Evolutionary conservation across 2,888 invertebrate species (phyloP).

Genomic region (Lottia scabra): DNA sequence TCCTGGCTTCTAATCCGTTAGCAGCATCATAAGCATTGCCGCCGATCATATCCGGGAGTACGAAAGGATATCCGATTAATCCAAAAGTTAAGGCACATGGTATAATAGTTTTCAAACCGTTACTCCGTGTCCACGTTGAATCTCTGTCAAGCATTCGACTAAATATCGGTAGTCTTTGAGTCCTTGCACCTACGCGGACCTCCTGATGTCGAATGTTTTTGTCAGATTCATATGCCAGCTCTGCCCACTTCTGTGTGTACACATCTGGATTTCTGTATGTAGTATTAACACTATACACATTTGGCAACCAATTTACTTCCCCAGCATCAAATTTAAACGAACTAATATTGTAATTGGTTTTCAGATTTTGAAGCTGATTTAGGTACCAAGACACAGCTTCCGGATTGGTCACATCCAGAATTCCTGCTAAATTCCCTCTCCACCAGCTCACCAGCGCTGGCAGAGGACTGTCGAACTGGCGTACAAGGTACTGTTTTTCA

Average conservation of each 20-base stretch:
- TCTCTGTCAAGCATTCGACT: conserved; percentile 82
- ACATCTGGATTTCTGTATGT: conserved; percentile 45
- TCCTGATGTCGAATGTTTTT: conserved; percentile 76
- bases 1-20: conserved; percentile 15
- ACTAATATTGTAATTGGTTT: conserved; percentile 79
- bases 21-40: conserved; percentile 59
- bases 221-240: conserved; percentile 50
- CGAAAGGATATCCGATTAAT: conserved; percentile 79
- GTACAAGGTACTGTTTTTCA: conserved; percentile 72
- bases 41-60: conserved; percentile 88
- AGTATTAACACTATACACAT: conserved; percentile 36
- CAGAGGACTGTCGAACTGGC: conserved; percentile 36
- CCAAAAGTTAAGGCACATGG: conserved; percentile 78
- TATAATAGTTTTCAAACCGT: conserved; percentile 82
- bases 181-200: conserved; percentile 84
- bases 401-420: conserved; percentile 91
- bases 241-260: conserved; percentile 53
- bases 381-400: conserved; percentile 82
- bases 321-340: conserved; percentile 88
- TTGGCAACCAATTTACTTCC: conserved; percentile 56
- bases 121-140: conserved; percentile 85
- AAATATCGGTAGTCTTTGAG: conserved; percentile 88
- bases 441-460: conserved; percentile 78
- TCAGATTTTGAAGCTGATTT: conserved; percentile 78
- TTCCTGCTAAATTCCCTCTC: conserved; percentile 78